Percentiles rank a stretch among this genome's conserved stretches.
Evolutionary conservation across 2,797 vertebrate species (phyloP).

Genomic region (Dryobates pubescens): DNA sequence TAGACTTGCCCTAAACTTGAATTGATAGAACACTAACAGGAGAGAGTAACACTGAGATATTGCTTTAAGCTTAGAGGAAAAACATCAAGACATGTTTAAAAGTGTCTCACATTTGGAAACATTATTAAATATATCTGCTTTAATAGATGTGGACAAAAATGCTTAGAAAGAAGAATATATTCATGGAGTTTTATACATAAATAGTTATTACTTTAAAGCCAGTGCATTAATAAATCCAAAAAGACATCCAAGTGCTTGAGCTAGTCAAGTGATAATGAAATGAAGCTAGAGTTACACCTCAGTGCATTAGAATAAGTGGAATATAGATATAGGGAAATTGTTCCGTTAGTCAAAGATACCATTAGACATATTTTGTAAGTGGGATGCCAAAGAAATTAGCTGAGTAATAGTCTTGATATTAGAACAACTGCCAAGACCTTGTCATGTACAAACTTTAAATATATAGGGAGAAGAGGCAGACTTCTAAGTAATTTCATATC

Average conservation of each 20-base stretch:
- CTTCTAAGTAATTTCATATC: not conserved
- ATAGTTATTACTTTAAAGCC: constrained; percentile 54
- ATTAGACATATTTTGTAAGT: constrained; percentile 58
- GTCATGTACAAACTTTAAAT: constrained; percentile 58
- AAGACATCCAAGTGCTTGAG: constrained; percentile 53
- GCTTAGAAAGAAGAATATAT: constrained; percentile 51
- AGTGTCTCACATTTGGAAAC: not conserved
- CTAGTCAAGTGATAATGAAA: constrained; percentile 72
- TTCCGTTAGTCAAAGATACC: constrained; percentile 62
- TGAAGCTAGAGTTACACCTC: constrained; percentile 55
- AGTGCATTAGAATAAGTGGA: constrained; percentile 66
- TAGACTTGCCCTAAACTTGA: not conserved
- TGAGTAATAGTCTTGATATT: constrained; percentile 44
- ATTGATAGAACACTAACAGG: not conserved
- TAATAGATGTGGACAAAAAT: constrained; percentile 35
- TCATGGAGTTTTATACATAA: constrained; percentile 18
- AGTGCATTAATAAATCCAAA: constrained; percentile 62
- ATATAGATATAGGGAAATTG: constrained; percentile 61
- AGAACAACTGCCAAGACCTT: constrained; percentile 45
- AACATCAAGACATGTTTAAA: not conserved
- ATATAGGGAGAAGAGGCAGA: constrained; percentile 4
- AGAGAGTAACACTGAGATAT: not conserved
- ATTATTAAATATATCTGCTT: not conserved
- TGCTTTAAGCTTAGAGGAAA: constrained; percentile 9
- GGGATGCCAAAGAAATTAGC: constrained; percentile 61